Conservation (phyloP, 2,113 vertebrate genomes). For the Pogona vitticeps region DNA sequence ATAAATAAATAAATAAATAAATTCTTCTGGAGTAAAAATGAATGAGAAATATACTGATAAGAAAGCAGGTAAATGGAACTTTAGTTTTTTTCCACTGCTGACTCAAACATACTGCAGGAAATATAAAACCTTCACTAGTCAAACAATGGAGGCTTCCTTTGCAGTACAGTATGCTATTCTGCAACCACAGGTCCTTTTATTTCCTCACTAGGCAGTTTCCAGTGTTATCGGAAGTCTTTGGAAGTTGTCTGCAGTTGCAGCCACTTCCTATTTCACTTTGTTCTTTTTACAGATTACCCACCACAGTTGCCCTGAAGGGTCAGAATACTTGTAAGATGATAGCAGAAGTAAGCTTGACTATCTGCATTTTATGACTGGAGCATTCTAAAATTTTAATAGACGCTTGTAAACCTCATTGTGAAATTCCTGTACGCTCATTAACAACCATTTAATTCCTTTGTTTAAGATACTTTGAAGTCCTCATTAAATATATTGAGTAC, state of each 20-base stretch:
- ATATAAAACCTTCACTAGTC: conserved; percentile 49
- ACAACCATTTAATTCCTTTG: not conserved
- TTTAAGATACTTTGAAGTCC: not conserved
- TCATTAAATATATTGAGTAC: not conserved
- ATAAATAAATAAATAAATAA: not conserved
- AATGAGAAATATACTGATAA: not conserved
- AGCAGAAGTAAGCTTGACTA: conserved; percentile 24
- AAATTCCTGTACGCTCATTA: conserved; percentile 26
- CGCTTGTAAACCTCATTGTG: conserved; percentile 35
- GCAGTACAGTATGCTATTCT: conserved; percentile 39
- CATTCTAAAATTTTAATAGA: conserved; percentile 45
- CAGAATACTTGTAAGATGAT: conserved; percentile 58
- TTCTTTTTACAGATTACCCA: conserved; percentile 63
- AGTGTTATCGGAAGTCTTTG: conserved; percentile 77
- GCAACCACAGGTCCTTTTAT: conserved; percentile 41
- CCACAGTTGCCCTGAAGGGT: conserved; percentile 57
- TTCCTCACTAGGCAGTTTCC: conserved; percentile 67
- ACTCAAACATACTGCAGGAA: not conserved
- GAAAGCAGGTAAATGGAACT: conserved; percentile 9
- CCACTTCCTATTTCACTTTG: conserved; percentile 82
- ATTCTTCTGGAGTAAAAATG: not conserved
- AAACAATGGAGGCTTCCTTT: conserved; percentile 57
- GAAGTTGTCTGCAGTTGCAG: conserved; percentile 85
- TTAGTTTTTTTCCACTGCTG: conserved; percentile 1
- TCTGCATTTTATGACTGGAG: conserved; percentile 42